Evolutionary conservation across 2,797 vertebrate species (phyloP).

Genomic region (Loris lydekkerianus): DNA sequence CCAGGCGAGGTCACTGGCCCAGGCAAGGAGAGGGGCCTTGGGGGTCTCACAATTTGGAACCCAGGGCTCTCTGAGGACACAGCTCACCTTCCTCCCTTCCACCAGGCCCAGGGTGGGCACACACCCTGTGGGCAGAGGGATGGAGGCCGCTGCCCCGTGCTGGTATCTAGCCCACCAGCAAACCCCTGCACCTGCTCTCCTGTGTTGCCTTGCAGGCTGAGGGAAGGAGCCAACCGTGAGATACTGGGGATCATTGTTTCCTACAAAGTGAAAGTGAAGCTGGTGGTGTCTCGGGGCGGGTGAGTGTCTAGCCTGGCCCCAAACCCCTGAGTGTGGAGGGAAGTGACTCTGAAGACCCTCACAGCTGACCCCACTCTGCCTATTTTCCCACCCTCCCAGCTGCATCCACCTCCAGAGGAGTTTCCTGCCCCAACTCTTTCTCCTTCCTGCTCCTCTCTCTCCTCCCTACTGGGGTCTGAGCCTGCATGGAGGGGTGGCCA

Average conservation of each 20-base stretch:
- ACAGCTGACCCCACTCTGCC: background rate
- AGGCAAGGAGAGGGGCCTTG: background rate
- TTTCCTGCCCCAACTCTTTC: background rate
- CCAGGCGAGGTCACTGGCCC: background rate
- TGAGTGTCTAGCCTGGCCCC: constrained; percentile 85
- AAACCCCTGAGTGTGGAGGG: rapidly evolving
- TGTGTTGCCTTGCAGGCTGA: constrained; percentile 88
- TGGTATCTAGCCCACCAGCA: rapidly evolving
- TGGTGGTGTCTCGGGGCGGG: constrained; percentile 97
- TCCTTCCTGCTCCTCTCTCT: background rate
- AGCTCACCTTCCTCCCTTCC: background rate
- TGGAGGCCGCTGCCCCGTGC: rapidly evolving
- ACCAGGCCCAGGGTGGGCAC: background rate
- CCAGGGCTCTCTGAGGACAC: background rate
- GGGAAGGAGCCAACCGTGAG: constrained; percentile 96
- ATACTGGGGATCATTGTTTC: constrained; percentile 97
- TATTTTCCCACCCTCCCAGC: background rate
- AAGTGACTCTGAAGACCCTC: rapidly evolving
- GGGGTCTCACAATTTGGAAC: background rate
- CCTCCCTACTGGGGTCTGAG: background rate
- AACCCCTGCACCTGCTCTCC: background rate
- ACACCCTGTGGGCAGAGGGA: background rate
- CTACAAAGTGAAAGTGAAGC: constrained; percentile 98
- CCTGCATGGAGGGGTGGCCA: background rate
- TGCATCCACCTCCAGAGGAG: background rate